phyloP scores from a whole-genome alignment of 35 echinoderm and acorn worm genomes.

The Ophioderma brevispina region DNA sequence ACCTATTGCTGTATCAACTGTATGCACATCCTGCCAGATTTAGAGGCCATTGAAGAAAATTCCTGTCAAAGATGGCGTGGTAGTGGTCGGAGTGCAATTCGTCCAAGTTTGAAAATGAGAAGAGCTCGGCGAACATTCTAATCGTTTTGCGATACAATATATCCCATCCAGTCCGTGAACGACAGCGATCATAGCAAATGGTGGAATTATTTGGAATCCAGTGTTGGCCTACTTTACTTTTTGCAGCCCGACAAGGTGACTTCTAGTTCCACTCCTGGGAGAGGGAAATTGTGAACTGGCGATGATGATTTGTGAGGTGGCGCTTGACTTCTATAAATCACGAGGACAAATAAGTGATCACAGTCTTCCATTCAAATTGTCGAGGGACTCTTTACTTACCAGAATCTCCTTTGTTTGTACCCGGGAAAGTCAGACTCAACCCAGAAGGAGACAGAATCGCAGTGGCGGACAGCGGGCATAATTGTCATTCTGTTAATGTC shows the following conservation, averaged over 20 bases:
- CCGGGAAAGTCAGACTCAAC: slow-evolving; percentile 71
- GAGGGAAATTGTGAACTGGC: slow-evolving; percentile 70
- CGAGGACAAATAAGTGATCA: slow-evolving; percentile 31
- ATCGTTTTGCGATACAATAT: slow-evolving; percentile 88
- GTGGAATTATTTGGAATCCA: not conserved
- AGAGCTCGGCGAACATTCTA: slow-evolving; percentile 82
- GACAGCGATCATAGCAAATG: slow-evolving; percentile 49
- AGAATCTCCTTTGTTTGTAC: slow-evolving; percentile 69
- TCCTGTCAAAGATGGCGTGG: slow-evolving; percentile 74
- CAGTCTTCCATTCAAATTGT: slow-evolving; percentile 51
- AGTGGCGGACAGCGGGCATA: slow-evolving; percentile 84
- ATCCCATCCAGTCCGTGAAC: slow-evolving; percentile 87
- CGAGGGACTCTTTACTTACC: slow-evolving; percentile 80
- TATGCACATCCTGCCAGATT: slow-evolving; percentile 95
- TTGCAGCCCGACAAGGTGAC: slow-evolving; percentile 81
- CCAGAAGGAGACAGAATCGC: slow-evolving; percentile 59
- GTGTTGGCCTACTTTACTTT: slow-evolving; percentile 92
- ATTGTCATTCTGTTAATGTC: too few species aligned
- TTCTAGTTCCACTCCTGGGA: slow-evolving; percentile 55
- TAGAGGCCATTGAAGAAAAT: slow-evolving; percentile 82
- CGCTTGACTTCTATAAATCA: slow-evolving; percentile 65
- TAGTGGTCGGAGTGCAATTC: slow-evolving; percentile 89
- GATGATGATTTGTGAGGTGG: slow-evolving; percentile 43
- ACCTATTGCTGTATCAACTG: slow-evolving; percentile 99
- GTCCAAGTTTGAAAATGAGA: slow-evolving; percentile 99